These are phyloP conservation scores for Eucidaris tribuloides DNA, from an alignment of 35 echinoderm and acorn worm species.

Conservation along the genomic window DNA sequence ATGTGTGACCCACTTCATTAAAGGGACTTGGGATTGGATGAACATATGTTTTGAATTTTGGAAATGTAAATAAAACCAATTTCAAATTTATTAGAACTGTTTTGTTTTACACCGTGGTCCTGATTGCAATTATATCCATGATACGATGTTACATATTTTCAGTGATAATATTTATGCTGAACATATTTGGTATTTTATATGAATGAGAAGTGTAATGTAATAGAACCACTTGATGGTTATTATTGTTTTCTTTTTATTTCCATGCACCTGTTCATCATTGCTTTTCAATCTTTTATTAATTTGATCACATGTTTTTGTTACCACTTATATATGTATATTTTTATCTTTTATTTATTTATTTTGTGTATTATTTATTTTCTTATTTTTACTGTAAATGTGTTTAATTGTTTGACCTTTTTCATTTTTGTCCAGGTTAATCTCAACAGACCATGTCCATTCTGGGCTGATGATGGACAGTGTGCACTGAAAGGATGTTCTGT, in stretches of 20 bases:
- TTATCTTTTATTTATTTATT: neutral
- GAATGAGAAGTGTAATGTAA: no score
- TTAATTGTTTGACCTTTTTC: neutral
- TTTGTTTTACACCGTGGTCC: no score
- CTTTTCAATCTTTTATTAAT: neutral
- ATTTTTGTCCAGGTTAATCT: constrained; percentile 68
- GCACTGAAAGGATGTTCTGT: constrained; percentile 75
- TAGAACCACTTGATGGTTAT: neutral
- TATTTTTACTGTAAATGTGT: neutral
- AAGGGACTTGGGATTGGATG: no score
- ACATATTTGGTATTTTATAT: no score
- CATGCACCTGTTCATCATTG: neutral
- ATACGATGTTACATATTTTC: no score
- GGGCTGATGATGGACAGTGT: constrained; percentile 82
- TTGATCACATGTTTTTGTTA: neutral
- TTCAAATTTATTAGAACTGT: no score
- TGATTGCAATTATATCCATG: no score
- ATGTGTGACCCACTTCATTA: no score
- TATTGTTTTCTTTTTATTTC: neutral
- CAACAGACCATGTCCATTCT: constrained; percentile 80
- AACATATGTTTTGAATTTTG: no score
- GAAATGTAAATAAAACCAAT: no score
- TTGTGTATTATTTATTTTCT: neutral
- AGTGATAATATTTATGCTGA: no score
- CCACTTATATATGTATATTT: neutral